Evolutionary conservation across 2,113 vertebrate species (phyloP), one percentile per base, ranked within the genome.

Genomic region (Tetraodon nigroviridis): DNA sequence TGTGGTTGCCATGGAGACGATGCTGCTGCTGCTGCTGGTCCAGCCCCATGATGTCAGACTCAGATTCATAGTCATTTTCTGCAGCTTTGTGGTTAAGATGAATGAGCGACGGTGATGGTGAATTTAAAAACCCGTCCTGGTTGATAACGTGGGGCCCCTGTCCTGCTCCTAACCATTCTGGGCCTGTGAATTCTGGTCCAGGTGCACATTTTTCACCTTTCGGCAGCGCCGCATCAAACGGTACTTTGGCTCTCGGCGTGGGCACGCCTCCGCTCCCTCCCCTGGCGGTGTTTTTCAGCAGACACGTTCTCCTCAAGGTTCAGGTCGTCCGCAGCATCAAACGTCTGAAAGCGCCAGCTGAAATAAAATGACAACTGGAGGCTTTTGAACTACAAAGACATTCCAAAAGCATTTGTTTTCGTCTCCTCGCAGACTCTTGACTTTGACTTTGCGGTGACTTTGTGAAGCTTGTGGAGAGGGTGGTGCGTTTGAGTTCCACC

Each of bases 371-470:
- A 85, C 80, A 80, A 73, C 81, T 80, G 55, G 69, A 13, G 46
- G 68, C 71, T 75, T 88, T 88, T 86, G 77, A 88, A 86, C 78
- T 86, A 80, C 85, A 88, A 84, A 90, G 86, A 74, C 67, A 24
- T 67, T 71, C 71, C 73, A 50, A 82, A 78, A 82, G 83, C 78
- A 79, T 82, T 80, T 74, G 68, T 70, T 85, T 74, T 80, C 75
- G 64, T 79, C 67, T 84, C 67, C 24, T 55, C 64, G 20, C 18
- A 18, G 19, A 52, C 77, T 81, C 62, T 67, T 57, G 71, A 77
- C 75, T 78, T 75, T 78, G 85, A 85, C 89, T 88, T 86, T 90
- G 79, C 61, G 0, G 55, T 68, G 86, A 89, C 88, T 89, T 89
- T 87, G 81, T 82, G 83, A 58, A 37, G 73, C 48, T 52, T 18